A percentile compares a stretch with the other conserved stretches of the same genome.
These are phyloP conservation scores for Schizothorax lantsangensis DNA, from an alignment of 2,797 vertebrate genomes.

Conservation along the genomic window DNA sequence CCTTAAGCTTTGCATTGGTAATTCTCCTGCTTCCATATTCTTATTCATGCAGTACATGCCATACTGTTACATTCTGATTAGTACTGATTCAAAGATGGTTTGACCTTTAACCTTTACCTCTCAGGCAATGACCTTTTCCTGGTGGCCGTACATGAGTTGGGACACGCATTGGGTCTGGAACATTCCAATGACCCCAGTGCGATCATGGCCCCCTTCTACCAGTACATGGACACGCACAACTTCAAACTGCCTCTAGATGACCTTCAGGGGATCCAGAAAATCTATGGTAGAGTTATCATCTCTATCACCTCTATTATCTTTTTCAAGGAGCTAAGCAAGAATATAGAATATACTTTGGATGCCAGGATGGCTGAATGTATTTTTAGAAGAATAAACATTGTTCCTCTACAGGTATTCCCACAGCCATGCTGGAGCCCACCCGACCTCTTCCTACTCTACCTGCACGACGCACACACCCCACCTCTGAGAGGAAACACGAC, in stretches of 20 bases:
- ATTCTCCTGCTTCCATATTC: slow-evolving; percentile 6
- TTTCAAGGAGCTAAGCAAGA: not conserved
- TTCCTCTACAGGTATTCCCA: slow-evolving; percentile 84
- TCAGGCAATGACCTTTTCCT: slow-evolving; percentile 95
- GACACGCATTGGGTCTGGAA: slow-evolving; percentile 92
- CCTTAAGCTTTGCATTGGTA: not conserved
- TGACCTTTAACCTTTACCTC: slow-evolving; percentile 16
- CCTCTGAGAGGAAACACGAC: slow-evolving; percentile 89
- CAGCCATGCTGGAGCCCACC: slow-evolving; percentile 94
- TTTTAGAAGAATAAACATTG: not conserved
- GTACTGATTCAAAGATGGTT: not conserved
- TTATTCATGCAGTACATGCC: not conserved
- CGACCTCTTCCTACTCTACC: slow-evolving; percentile 92
- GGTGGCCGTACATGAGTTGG: slow-evolving; percentile 95
- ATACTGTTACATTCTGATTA: not conserved
- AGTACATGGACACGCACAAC: slow-evolving; percentile 98
- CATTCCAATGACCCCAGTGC: slow-evolving; percentile 96
- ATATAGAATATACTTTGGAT: not conserved
- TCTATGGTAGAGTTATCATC: slow-evolving; percentile 83
- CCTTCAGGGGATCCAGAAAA: slow-evolving; percentile 97
- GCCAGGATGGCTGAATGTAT: not conserved
- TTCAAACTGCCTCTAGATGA: slow-evolving; percentile 98
- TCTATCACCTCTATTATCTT: not conserved
- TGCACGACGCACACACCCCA: slow-evolving; percentile 87
- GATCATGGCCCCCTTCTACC: slow-evolving; percentile 99